Base-by-base conservation (phyloP, 92 coral and sea anemone species). In the Phenganax stokvisi region DNA sequence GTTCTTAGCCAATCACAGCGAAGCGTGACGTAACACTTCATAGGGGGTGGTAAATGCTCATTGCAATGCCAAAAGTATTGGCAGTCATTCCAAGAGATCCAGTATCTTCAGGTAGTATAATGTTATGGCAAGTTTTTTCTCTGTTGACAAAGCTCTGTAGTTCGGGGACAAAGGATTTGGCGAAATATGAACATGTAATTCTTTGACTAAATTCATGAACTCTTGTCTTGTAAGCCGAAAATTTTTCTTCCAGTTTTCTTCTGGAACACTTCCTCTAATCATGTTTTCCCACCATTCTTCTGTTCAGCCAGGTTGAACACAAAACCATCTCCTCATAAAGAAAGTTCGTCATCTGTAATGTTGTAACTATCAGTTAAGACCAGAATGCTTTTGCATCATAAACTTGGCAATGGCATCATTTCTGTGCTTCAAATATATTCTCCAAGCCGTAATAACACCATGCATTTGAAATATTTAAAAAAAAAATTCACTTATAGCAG, bases 281-380 rank as follows among this genome's bases (percentile, higher is more conserved):
- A 61, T 61, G 67, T 61, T 61, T 61, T 13, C 2, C 72, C 72
- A 66, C 72, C 72, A 66, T 66, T 66, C 47, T 30, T 66, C 51
- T 30, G 72, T 66, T 61, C 67, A 1, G 67, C 67, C 67, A 0
- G 67, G 67, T 61, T 61, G 67, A 61, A 61, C 67, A 12, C 67
- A 61, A 61, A 61, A 7, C 28, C 15, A 0, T 13, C 28, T 17
- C 60, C 27, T 61, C 27, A 15, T 61, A 15, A 17, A 15, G 28
- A 61, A 17, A 17, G 6, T 1, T 61, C 67, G 30, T 61, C 28
- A 1, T 61, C 67, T 61, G 28, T 17, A 7, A 12, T 61, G n/a
- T 61, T 12, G 47, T 13, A 61, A 13, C 27, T 61, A 6, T 17
- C 25, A 6, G 20, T 13, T 6, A 61, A 61, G 25, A 61, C 9